Evolutionary conservation across 1,140 invertebrate genomes (phyloP).

Genomic region (Dysdera silvatica): DNA sequence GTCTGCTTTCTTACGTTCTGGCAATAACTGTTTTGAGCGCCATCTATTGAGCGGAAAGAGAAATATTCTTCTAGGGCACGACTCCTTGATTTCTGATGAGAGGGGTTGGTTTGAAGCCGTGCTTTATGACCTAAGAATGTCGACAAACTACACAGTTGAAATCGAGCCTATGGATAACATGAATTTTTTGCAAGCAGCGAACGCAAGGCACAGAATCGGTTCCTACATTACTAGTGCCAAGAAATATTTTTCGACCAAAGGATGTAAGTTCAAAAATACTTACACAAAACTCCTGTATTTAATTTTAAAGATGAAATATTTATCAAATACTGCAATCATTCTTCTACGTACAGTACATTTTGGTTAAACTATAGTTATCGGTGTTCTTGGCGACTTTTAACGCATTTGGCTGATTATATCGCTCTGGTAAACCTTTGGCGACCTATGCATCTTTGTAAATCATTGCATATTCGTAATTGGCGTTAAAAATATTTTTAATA

Average conservation of each 20-base stretch:
- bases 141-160: slow-evolving; percentile 68
- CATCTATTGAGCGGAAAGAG: slow-evolving; percentile 6
- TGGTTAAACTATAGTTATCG: no score
- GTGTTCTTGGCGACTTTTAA: no score
- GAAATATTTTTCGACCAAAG: slow-evolving; percentile 64
- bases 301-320: background rate
- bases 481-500: no score
- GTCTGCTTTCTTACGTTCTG: slow-evolving; percentile 15
- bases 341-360: no score
- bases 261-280: slow-evolving; percentile 55
- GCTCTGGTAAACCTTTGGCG: no score
- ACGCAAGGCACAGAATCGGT: slow-evolving; percentile 28
- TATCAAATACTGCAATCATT: no score
- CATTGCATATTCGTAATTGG: no score
- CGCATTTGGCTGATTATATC: no score
- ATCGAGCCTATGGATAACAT: slow-evolving; percentile 49
- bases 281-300: background rate
- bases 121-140: slow-evolving; percentile 48
- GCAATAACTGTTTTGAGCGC: slow-evolving; percentile 24
- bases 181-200: slow-evolving; percentile 30
- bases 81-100: background rate
- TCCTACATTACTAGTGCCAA: slow-evolving; percentile 41
- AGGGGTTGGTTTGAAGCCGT: slow-evolving; percentile 19
- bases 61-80: slow-evolving; percentile 6
- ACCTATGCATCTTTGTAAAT: no score